Evolutionary conservation across 1,140 invertebrate species (phyloP), one percentile per base, ranked within the genome.

Genomic region (Steinernema feltiae): DNA sequence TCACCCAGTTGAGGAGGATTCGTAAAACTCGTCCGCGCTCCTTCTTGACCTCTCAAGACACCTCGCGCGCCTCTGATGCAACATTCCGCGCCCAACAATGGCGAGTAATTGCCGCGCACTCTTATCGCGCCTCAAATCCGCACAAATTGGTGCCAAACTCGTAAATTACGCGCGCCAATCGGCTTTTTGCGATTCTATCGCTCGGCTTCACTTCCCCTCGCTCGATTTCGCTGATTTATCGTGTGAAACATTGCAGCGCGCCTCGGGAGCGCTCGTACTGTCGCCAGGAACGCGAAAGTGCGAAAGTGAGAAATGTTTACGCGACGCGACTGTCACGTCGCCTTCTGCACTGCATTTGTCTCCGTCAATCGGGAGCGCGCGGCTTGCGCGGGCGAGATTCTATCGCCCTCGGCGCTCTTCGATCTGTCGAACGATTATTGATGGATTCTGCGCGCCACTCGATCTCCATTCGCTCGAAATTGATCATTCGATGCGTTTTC

Each of bases 91-190:
- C 35, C 35, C 35, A 41, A 63, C 53, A 63, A 63, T 63, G 53
- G 53, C 53, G 12, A 17, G 12, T 63, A 63, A 63, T 63, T 63
- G 53, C 53, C 53, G 12, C 53, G 53, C 53, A 7, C 24, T 27
- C 53, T 63, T 63, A 63, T 63, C 53, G 53, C 53, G 24, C 24
- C 24, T 63, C 53, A 3, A 63, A 63, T 27, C 41, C 41, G 41
- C 53, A 63, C 53, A 63, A 63, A 63, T 63, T 63, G 12, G 53
- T 63, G 53, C 53, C 53, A 63, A 63, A 63, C 53, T 63, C 53
- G 53, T 63, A 63, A 63, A 63, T 63, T 27, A 46, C 41, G n/a
- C 41, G 41, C 41, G 7, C 41, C 41, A 46, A 46, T n/a, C 41
- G 7, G 7, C 24, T 27, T 27, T 63, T 63, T 63, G 7, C 24